Evolutionary conservation across 2,113 vertebrate species (phyloP), one percentile per base, ranked within the genome.

Genomic region (Sinocyclocheilus maitianheensis): DNA sequence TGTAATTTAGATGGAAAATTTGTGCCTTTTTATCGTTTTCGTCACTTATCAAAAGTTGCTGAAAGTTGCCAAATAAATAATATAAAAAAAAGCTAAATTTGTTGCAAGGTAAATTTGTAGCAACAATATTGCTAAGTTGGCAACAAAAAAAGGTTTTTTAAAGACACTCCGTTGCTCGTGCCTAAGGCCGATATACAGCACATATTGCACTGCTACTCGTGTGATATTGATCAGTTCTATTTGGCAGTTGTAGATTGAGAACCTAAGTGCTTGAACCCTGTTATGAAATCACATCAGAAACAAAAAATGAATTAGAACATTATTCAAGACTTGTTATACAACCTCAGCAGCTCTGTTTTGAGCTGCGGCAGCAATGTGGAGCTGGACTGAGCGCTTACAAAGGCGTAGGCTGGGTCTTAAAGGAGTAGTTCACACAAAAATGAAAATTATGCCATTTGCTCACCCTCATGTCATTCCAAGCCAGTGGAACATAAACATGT

Each of bases 321-420:
- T 72, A 53, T 77, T 53, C 24, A 58, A 77, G 76, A 20, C n/a
- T 30, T 46, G 78, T 80, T 80, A 63, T 16, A 46, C 34, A 80
- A 80, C 34, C 22, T 14, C 58, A 8, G 12, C 13, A 8, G 9
- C 67, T 60, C 53, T 40, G 53, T 63, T 63, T 0, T 24, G 7
- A 80, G 77, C 77, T 79, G 26, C 5, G 5, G 55, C 22, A 13
- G 20, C 26, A n/a, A 22, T 60, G 16, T 79, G 14, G 34, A 40
- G 69, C 22, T 3, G 20, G 4, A 11, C 26, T 46, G 34, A 8
- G 30, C 8, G 7, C 43, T 3, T 37, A 37, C 67, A 37, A 3
- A 71, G 71, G 71, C 20, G 40, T 74, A 74, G 40, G 71, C 18
- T 74, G 20, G 22, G 18, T 46, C 37, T 46, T n/a, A 74, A 74